Evolutionary conservation across 2,888 invertebrate species (phyloP).

Genomic region (Gari tellinella): DNA sequence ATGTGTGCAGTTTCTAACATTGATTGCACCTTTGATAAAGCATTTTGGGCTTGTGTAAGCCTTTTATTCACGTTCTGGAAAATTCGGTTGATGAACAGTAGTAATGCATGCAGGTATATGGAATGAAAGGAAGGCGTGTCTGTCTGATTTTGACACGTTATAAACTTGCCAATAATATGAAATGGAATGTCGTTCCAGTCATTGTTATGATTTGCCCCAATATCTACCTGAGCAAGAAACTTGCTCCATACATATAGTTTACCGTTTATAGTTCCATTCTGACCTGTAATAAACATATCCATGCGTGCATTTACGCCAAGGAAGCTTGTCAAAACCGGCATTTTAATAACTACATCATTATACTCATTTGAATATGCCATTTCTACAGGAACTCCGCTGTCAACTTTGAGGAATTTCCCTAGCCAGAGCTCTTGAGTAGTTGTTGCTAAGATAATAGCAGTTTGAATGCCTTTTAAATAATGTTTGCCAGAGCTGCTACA

Average conservation of each 20-base stretch:
- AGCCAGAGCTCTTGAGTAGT: slow-evolving; percentile 1
- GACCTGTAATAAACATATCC: slow-evolving; percentile 34
- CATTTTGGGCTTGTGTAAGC: slow-evolving; percentile 44
- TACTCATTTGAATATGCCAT: slow-evolving; percentile 16
- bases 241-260: slow-evolving; percentile 54
- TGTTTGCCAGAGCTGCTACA: slow-evolving; percentile 19
- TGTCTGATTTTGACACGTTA: slow-evolving; percentile 25
- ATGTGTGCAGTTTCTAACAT: slow-evolving; percentile 44
- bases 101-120: slow-evolving; percentile 52
- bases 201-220: slow-evolving; percentile 28
- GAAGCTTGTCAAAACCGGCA: slow-evolving; percentile 12
- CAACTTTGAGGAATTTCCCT: slow-evolving; percentile 17
- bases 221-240: slow-evolving; percentile 36
- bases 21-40: slow-evolving; percentile 22
- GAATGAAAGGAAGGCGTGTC: slow-evolving; percentile 35
- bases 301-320: slow-evolving; percentile 22
- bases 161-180: slow-evolving; percentile 35
- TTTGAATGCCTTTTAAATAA: slow-evolving; percentile 37
- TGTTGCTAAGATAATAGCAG: slow-evolving; percentile 26
- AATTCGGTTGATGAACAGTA: slow-evolving; percentile 17
- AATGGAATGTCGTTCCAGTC: slow-evolving; percentile 43
- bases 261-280: slow-evolving; percentile 13
- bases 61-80: slow-evolving; percentile 40
- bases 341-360: slow-evolving; percentile 15
- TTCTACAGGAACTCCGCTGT: slow-evolving; percentile 20